Percentiles rank a stretch among this genome's conserved stretches.
Evolutionary conservation across 2,797 vertebrate species (phyloP).

Genomic region (Ctenopoma multispine): DNA sequence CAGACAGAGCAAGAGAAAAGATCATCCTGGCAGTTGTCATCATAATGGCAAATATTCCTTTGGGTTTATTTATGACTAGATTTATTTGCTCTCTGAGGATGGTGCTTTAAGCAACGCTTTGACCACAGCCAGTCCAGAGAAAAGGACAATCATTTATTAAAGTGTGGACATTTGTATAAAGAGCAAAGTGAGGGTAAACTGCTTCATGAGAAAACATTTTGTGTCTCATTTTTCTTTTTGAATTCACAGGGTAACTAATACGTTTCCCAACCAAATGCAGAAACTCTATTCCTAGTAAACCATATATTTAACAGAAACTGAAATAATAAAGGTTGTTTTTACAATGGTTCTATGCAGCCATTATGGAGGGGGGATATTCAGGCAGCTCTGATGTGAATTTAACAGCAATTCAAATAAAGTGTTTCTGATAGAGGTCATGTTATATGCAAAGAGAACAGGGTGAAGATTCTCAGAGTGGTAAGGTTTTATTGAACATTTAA

Average conservation of each 20-base stretch:
- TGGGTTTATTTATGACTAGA: slow-evolving; percentile 32
- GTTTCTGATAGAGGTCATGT: slow-evolving; percentile 17
- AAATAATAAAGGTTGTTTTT: slow-evolving; percentile 18
- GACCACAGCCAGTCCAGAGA: slow-evolving; percentile 14
- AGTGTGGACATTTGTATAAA: slow-evolving; percentile 20
- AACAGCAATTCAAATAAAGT: slow-evolving; percentile 31
- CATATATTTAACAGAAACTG: neutral
- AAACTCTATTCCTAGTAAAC: neutral
- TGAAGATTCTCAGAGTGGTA: neutral
- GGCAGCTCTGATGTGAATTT: slow-evolving; percentile 14
- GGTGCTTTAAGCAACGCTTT: slow-evolving; percentile 14
- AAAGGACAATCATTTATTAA: slow-evolving; percentile 24
- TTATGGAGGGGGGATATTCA: slow-evolving; percentile 25
- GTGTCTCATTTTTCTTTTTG: too few relatives aligned
- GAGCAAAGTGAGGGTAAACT: slow-evolving; percentile 24
- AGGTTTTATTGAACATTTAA: slow-evolving; percentile 22
- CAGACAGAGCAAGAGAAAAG: slow-evolving; percentile 20
- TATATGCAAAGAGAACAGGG: slow-evolving; percentile 18
- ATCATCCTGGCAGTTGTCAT: slow-evolving; percentile 20
- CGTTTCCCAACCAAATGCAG: too few relatives aligned
- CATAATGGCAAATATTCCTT: slow-evolving; percentile 34
- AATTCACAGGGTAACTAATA: too few relatives aligned
- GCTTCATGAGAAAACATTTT: slow-evolving; percentile 16
- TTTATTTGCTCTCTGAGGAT: slow-evolving; percentile 18
- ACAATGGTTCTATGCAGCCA: slow-evolving; percentile 4